Conservation (phyloP, 1,140 invertebrate genomes). For the Chrysomallon squamiferum region DNA sequence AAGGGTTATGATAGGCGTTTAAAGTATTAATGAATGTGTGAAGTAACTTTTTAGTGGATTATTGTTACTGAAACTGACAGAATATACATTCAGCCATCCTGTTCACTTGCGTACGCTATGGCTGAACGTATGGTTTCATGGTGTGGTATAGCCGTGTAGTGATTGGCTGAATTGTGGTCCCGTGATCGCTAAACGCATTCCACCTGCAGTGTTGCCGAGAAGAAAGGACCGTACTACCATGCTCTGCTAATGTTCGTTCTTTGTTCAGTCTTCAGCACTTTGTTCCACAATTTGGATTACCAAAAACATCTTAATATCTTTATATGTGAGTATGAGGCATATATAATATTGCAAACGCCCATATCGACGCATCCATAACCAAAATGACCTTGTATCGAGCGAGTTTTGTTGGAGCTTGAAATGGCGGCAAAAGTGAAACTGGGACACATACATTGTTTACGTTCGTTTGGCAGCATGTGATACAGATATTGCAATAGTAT, state of each 20-base stretch:
- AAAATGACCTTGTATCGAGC: not conserved
- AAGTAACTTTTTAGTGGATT: no score
- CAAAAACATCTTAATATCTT: not conserved
- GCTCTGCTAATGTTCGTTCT: not conserved
- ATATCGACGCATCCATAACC: not conserved
- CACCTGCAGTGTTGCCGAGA: slow-evolving; percentile 1
- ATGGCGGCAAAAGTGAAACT: slow-evolving; percentile 33
- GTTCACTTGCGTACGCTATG: no score
- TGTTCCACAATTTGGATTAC: slow-evolving; percentile 5
- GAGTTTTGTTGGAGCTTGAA: slow-evolving; percentile 8
- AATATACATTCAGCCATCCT: no score
- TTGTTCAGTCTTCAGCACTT: not conserved
- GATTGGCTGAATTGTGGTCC: not conserved
- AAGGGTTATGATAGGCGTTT: no score
- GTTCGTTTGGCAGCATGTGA: slow-evolving; percentile 4
- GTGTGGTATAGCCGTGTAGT: no score
- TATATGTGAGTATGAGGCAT: slow-evolving; percentile 25
- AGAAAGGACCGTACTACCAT: not conserved
- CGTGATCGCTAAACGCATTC: slow-evolving; percentile 1
- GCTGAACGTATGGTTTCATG: no score
- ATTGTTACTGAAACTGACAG: no score
- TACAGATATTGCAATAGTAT: no score
- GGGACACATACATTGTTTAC: slow-evolving; percentile 20
- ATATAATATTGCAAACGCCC: slow-evolving; percentile 9
- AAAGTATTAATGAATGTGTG: no score